phyloP scores from a whole-genome alignment of 2,888 invertebrate genomes.

The Ormia ochracea region DNA sequence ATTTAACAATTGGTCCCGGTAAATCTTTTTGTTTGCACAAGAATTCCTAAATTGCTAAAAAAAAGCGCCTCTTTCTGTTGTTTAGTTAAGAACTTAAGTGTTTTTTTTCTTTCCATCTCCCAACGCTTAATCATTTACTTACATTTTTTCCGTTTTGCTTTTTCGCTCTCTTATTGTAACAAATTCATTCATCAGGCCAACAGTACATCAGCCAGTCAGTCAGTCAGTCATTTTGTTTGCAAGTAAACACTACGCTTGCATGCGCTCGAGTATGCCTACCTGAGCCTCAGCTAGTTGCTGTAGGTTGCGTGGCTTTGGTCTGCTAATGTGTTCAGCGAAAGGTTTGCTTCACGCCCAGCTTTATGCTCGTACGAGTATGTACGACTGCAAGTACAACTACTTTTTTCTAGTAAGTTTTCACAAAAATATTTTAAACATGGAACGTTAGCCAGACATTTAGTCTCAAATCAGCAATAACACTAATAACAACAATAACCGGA shows the following conservation, averaged over 20 bases:
- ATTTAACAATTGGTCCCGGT: slow-evolving; percentile 57
- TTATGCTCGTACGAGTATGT: slow-evolving; percentile 67
- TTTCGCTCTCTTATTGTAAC: neutral
- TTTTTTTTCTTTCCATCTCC: slow-evolving; percentile 6
- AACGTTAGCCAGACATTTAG: slow-evolving; percentile 55
- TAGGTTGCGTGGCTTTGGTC: slow-evolving; percentile 12
- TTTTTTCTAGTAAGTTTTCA: neutral
- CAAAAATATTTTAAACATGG: slow-evolving; percentile 43
- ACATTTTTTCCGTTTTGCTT: too few relatives aligned
- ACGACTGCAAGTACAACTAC: slow-evolving; percentile 3
- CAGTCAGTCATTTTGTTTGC: slow-evolving; percentile 64
- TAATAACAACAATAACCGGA: slow-evolving; percentile 50
- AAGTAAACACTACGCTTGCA: slow-evolving; percentile 70
- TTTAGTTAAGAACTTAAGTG: slow-evolving; percentile 59
- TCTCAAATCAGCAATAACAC: slow-evolving; percentile 37
- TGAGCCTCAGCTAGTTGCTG: slow-evolving; percentile 8
- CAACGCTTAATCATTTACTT: slow-evolving; percentile 29
- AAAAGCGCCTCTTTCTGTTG: slow-evolving; percentile 29
- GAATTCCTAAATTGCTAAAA: neutral
- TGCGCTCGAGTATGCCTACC: neutral
- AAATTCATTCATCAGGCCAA: slow-evolving; percentile 51
- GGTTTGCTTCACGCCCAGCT: slow-evolving; percentile 73
- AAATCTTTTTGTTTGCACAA: slow-evolving; percentile 50
- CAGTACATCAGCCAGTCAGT: slow-evolving; percentile 11
- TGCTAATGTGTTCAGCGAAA: slow-evolving; percentile 47